phyloP scores from a whole-genome alignment of 2,113 vertebrate genomes.

The Calonectris borealis region DNA sequence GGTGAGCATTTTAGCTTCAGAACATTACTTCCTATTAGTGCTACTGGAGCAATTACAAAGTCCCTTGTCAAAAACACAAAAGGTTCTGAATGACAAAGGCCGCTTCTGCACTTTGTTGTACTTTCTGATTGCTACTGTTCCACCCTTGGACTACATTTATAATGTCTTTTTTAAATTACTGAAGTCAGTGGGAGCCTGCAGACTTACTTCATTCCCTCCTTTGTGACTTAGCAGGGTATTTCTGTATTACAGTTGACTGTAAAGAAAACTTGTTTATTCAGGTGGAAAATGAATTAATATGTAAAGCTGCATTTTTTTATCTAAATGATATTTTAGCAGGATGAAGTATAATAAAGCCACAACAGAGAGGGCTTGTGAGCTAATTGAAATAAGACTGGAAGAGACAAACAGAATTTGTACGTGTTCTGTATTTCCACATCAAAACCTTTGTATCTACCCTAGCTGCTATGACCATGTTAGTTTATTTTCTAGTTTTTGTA shows the following conservation, averaged over 20 bases:
- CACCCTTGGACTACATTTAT: neutral
- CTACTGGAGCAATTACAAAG: neutral
- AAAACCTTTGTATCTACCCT: neutral
- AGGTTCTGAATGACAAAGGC: neutral
- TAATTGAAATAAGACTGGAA: neutral
- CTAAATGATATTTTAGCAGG: neutral
- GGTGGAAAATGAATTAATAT: neutral
- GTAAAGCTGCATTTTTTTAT: neutral
- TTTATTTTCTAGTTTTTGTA: neutral
- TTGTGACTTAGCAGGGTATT: neutral
- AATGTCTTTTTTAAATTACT: neutral
- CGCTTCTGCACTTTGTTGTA: neutral
- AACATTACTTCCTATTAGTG: neutral
- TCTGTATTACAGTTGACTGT: neutral
- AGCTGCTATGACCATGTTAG: neutral
- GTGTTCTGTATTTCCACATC: neutral
- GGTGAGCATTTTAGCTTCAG: neutral
- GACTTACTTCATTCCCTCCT: neutral
- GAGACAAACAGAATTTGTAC: neutral
- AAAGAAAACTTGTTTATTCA: neutral
- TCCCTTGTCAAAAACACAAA: neutral
- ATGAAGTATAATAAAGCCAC: neutral
- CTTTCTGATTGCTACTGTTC: neutral
- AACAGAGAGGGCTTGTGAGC: neutral
- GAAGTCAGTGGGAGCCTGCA: neutral